phyloP scores from a whole-genome alignment of 2,113 vertebrate species.

The Macroglossus sobrinus region DNA sequence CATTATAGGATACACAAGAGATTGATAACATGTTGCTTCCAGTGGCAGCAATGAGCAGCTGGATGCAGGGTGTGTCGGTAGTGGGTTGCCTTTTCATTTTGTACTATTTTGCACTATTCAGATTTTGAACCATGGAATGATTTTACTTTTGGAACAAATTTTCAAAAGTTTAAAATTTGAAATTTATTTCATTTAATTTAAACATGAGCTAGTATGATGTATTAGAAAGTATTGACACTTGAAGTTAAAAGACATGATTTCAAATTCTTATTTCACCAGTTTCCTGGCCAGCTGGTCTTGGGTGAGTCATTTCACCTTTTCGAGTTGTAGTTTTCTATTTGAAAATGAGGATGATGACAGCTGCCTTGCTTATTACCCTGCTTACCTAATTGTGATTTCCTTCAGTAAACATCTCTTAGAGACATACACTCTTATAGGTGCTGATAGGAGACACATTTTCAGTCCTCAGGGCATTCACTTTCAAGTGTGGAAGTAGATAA shows the following conservation, averaged over 20 bases:
- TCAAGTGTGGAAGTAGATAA: not conserved
- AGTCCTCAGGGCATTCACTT: not conserved
- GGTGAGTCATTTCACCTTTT: conserved; percentile 22
- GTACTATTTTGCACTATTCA: not conserved
- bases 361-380: not conserved
- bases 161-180: conserved; percentile 10
- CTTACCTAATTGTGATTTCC: not conserved
- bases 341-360: not conserved
- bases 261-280: not conserved
- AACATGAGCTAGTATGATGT: not conserved
- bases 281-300: not conserved
- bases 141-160: conserved; percentile 33
- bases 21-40: not conserved
- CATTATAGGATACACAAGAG: conserved; percentile 16
- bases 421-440: not conserved
- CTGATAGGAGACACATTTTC: not conserved
- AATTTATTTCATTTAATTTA: conserved; percentile 7
- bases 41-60: not conserved
- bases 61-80: not conserved
- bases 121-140: not conserved
- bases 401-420: not conserved
- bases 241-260: conserved; percentile 13
- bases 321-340: not conserved
- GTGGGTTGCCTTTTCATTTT: conserved; percentile 3
- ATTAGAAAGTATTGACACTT: not conserved